Base-by-base conservation (phyloP, 2,113 vertebrate species). In the Aspidoscelis tigris region DNA sequence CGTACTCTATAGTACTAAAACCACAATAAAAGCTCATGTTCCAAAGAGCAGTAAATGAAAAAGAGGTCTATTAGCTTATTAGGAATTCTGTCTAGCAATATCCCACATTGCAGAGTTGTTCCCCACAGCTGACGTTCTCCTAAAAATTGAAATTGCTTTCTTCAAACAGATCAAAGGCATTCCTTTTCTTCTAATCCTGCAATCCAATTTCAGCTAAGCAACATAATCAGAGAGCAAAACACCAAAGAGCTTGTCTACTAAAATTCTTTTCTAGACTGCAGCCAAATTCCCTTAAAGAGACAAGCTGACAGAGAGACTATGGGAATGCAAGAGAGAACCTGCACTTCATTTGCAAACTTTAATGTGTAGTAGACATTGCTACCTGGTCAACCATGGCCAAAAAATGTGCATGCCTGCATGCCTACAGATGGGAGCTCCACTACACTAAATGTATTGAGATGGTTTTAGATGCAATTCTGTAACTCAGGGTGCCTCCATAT, bases 21-120 rank as follows among this genome's bases (percentile, higher is more conserved):
- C 78, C 70, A 86, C 2, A 68, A 84, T 89, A 78, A 71, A 90
- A 85, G 61, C 47, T 2, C 50, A 16, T 66, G 3, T 66, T 85
- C 39, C 70, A 33, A 44, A 39, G 58, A 12, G 9, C 2, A 47
- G 11, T 16, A 83, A 75, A 2, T 79, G 61, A 50, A 21, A 0
- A 0, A 5, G 1, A 47, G 12, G 55, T 70, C 50, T 1, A 10
- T 53, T 66, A 81, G 11, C 53, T 55, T 71, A 81, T 71, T n/a
- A 22, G 50, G 22, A 21, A 41, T 74, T 44, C 68, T 88, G 16
- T 74, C n/a, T 85, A n/a, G 70, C 1, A 69, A 53, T n/a, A 26
- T 10, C n/a, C 3, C 7, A 43, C 39, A 82, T 21, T 11, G 78
- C 84, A 0, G 80, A 61, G 50, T 73, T 81, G 64, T 85, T 89